Evolutionary conservation across 1,140 invertebrate species (phyloP).

Genomic region (Bathynomus jamesi): DNA sequence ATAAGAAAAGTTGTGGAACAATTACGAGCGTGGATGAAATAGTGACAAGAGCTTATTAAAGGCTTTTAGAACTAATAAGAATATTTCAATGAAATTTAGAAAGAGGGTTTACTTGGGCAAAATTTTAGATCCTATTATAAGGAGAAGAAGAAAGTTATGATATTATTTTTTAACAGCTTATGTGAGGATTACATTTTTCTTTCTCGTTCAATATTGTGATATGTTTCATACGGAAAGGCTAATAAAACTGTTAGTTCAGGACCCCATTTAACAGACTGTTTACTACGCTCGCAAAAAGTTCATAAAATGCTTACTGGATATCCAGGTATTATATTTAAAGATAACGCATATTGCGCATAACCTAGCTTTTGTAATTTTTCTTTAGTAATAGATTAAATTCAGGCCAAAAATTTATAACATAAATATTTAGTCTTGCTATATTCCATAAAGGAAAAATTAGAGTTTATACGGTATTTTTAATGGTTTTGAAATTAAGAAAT

Average conservation of each 20-base stretch:
- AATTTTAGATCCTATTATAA: not conserved
- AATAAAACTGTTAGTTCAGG: not conserved
- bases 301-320: not conserved
- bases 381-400: no score
- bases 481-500: no score
- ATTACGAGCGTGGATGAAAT: not conserved
- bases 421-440: no score
- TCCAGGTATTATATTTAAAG: no score
- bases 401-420: no score
- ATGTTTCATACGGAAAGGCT: not conserved
- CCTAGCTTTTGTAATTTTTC: no score
- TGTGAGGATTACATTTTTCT: not conserved
- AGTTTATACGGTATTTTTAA: no score
- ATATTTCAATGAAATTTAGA: conserved; percentile 1
- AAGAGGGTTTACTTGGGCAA: not conserved
- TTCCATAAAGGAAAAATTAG: no score
- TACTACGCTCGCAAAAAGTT: not conserved
- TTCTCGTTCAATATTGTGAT: not conserved
- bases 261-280: not conserved
- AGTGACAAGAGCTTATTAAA: not conserved
- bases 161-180: not conserved
- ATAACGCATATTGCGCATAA: no score
- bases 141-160: not conserved
- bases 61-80: not conserved
- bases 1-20: not conserved